phyloP scores from a whole-genome alignment of 1,140 invertebrate genomes.

The Drosophila saltans region DNA sequence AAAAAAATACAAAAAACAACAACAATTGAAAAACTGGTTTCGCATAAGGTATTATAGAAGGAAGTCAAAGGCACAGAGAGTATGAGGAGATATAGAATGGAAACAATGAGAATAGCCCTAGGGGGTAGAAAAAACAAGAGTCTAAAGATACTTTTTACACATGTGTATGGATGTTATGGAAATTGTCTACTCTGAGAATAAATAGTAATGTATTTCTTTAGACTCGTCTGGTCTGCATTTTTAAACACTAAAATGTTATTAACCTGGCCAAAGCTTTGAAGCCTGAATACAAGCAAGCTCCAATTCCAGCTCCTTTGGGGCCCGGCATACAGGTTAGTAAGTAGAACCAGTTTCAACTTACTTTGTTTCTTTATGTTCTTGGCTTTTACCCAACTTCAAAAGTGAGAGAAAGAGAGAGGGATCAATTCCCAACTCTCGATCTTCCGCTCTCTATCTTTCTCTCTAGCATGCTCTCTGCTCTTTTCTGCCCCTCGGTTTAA shows the following conservation, averaged over 20 bases:
- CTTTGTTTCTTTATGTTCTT: constrained; percentile 51
- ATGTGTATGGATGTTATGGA: neutral
- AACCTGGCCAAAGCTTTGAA: constrained; percentile 50
- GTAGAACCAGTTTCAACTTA: constrained; percentile 66
- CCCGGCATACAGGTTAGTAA: constrained; percentile 20
- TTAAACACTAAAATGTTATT: constrained; percentile 48
- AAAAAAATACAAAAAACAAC: neutral
- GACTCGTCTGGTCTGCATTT: constrained; percentile 18
- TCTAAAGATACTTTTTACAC: constrained; percentile 6
- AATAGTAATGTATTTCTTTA: neutral
- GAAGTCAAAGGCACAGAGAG: neutral
- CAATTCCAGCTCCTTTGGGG: constrained; percentile 34
- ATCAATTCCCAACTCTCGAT: constrained; percentile 9
- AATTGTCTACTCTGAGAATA: constrained; percentile 6
- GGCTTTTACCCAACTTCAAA: constrained; percentile 51
- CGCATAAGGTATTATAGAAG: neutral
- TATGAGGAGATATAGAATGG: constrained; percentile 14
- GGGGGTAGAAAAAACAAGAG: constrained; percentile 5
- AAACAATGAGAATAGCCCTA: constrained; percentile 15
- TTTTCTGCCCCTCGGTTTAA: constrained; percentile 48
- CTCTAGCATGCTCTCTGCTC: constrained; percentile 3
- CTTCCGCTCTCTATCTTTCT: neutral
- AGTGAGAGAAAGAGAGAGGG: neutral
- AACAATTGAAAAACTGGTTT: constrained; percentile 20
- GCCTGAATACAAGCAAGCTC: constrained; percentile 13